Base-by-base conservation (phyloP, 2,113 vertebrate species). In the Pelecanus crispus region DNA sequence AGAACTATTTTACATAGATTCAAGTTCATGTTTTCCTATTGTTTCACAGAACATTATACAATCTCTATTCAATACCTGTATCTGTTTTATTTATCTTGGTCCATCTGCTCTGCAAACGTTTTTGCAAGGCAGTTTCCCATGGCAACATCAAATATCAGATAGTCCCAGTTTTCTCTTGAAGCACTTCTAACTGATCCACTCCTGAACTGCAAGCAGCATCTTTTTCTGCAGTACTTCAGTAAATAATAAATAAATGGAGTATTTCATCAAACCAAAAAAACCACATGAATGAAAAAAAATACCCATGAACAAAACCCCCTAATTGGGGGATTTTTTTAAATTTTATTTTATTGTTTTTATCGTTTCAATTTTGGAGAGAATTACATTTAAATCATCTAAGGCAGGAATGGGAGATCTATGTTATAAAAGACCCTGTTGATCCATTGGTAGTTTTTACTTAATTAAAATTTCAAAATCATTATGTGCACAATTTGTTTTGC, bases 81-180 rank as follows among this genome's bases (percentile, higher is more conserved):
- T 92, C 70, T 95, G 80, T 86, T 97, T 97, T 97, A 97, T 97
- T 97, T 98, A 93, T 95, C 86, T 95, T 56, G 40, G 91, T 95
- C 96, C 97, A 97, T 97, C 97, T 98, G 98, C 91, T 97, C 81
- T 81, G 91, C 91, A 97, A 97, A 97, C 88, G 84, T 80, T 97
- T 90, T 92, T 93, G 83, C 94, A 96, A 97, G 97, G 82, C 92
- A 58, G 96, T 98, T 96, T 98, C 97, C 97, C 95, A 96, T 98
- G 81, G 97, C 96, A 98, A 98, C 97, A 79, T 50, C 34, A 82
- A 88, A 85, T 94, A 96, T 34, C 90, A 97, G 88, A 94, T 70
- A 94, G 59, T 34, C 92, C n/a, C 44, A 84, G 83, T 77, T 72
- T 96, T 86, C 90, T 78, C 58, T 7, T 49, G 45, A 77, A 97